These are phyloP conservation scores for Bubalus kerabau DNA, from an alignment of 2,113 vertebrate genomes.

Conservation along the genomic window DNA sequence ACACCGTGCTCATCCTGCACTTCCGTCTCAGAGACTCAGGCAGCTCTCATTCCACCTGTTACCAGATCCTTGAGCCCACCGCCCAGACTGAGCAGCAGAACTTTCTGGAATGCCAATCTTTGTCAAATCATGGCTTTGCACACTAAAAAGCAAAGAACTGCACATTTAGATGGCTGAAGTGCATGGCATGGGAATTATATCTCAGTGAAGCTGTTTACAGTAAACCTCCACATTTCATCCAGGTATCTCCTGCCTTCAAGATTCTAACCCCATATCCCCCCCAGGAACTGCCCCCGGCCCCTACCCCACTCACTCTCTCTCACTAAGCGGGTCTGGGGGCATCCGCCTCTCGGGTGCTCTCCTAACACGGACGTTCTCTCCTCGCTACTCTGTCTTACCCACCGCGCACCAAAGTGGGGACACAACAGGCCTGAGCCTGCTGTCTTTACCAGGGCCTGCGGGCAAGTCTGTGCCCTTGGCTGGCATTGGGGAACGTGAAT, in stretches of 20 bases:
- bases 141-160: background rate
- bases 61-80: background rate
- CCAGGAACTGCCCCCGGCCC: background rate
- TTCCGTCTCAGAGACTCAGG: background rate
- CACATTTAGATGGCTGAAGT: too few relatives aligned
- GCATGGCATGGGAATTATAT: rapidly evolving
- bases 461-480: background rate
- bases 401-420: rapidly evolving
- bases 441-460: background rate
- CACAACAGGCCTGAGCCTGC: background rate
- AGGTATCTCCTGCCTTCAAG: background rate
- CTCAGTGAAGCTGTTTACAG: background rate
- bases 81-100: background rate
- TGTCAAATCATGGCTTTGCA: background rate
- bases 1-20: too few relatives aligned
- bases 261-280: rapidly evolving
- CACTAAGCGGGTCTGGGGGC: rapidly evolving
- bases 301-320: background rate
- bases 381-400: background rate
- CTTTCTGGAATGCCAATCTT: background rate
- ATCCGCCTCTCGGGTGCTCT: rapidly evolving
- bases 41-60: background rate
- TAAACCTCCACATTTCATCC: background rate
- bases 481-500: rapidly evolving
- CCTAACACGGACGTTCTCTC: background rate